Percentiles rank a stretch among this genome's conserved stretches.
Evolutionary conservation across 2,888 invertebrate species (phyloP).

Genomic region (Amiota communis): DNA sequence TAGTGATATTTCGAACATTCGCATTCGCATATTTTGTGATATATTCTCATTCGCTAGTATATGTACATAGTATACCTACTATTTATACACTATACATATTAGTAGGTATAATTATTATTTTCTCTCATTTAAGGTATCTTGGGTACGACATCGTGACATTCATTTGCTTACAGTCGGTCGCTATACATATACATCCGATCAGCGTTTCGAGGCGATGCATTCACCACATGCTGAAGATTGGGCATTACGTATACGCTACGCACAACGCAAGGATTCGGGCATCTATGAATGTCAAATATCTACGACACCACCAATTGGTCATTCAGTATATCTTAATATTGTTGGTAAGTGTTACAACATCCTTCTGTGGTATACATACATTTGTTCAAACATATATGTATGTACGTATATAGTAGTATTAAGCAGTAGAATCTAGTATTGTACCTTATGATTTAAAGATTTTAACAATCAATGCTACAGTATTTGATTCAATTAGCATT

Average conservation of each 20-base stretch:
- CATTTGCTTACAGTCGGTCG: conserved; percentile 83
- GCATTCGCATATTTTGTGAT: too few relatives aligned
- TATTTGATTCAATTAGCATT: too few relatives aligned
- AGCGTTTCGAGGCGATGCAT: conserved; percentile 89
- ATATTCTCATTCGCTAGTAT: too few relatives aligned
- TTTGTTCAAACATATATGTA: too few relatives aligned
- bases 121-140: conserved; percentile 78
- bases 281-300: conserved; percentile 94
- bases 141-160: conserved; percentile 84
- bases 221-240: conserved; percentile 90
- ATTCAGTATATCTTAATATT: conserved; percentile 85
- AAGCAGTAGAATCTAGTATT: too few relatives aligned
- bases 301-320: conserved; percentile 90
- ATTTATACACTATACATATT: too few relatives aligned
- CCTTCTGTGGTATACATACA: not conserved
- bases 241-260: conserved; percentile 85
- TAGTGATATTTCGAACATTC: too few relatives aligned
- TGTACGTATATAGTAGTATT: too few relatives aligned
- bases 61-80: not conserved
- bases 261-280: conserved; percentile 83
- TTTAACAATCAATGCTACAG: too few relatives aligned
- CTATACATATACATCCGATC: conserved; percentile 86
- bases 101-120: not conserved
- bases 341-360: conserved; percentile 80
- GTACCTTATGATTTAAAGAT: too few relatives aligned